Conservation (phyloP, 1,140 invertebrate species). For the Caenorhabditis inopinata region DNA sequence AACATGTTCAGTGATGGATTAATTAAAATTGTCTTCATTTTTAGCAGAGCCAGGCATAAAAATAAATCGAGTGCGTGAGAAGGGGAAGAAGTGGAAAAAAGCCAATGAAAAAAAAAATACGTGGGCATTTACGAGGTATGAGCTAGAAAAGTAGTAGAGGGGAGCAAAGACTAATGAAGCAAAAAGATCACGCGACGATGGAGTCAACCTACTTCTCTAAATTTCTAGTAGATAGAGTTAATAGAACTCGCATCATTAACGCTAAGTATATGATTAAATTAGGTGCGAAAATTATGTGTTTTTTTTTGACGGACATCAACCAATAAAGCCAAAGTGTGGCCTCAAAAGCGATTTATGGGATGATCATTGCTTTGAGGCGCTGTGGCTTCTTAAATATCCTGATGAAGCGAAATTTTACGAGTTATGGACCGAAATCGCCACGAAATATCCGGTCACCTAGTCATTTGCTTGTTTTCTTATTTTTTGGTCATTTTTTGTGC, state of each 20-base stretch:
- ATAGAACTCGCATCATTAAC: background rate
- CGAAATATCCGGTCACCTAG: too few species aligned
- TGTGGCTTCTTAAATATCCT: too few species aligned
- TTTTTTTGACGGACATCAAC: background rate
- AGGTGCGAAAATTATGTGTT: background rate
- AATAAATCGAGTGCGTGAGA: constrained; percentile 16
- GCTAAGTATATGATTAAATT: background rate
- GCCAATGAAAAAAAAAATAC: background rate
- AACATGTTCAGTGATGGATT: background rate
- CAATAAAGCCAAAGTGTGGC: too few species aligned
- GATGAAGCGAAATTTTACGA: too few species aligned
- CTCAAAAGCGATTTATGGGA: too few species aligned
- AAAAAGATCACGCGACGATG: background rate
- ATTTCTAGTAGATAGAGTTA: background rate
- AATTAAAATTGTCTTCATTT: background rate
- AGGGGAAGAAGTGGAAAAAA: background rate
- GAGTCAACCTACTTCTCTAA: background rate
- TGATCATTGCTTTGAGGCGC: too few species aligned
- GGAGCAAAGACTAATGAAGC: background rate
- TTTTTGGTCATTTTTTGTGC: too few species aligned
- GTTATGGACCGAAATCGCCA: too few species aligned
- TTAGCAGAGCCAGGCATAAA: background rate
- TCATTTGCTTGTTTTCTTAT: too few species aligned
- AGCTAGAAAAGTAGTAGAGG: background rate
- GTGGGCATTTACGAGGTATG: background rate